Evolutionary conservation across 2,797 vertebrate species (phyloP).

Genomic region (Sorex maritimensis): DNA sequence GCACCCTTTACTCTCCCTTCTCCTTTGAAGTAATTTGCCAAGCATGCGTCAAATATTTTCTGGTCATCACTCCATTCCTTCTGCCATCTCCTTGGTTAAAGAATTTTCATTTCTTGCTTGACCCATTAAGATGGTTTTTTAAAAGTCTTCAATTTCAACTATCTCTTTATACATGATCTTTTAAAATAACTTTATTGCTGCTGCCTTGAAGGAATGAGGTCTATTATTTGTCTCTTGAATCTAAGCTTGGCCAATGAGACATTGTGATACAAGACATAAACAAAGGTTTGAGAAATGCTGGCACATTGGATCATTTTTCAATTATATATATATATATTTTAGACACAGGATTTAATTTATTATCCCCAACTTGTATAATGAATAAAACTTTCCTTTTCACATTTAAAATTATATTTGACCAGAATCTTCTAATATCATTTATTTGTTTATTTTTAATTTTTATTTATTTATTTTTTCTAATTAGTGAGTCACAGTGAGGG

Average conservation of each 20-base stretch:
- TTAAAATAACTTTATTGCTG: background rate
- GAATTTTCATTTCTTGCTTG: background rate
- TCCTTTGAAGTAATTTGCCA: conserved; percentile 8
- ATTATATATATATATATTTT: no score
- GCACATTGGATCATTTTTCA: no score
- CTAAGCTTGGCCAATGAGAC: background rate
- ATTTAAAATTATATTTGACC: no score
- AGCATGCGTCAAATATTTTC: background rate
- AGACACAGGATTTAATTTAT: no score
- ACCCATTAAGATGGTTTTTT: conserved; percentile 5
- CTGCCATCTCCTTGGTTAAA: background rate
- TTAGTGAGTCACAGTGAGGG: no score
- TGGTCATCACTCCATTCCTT: background rate
- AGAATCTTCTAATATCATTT: no score
- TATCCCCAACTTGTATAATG: no score
- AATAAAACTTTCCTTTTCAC: no score
- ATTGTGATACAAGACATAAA: background rate
- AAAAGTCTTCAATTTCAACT: background rate
- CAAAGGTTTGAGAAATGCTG: background rate
- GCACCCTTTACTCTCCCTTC: background rate
- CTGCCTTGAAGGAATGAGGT: background rate
- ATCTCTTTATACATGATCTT: background rate
- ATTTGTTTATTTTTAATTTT: no score
- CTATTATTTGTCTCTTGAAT: background rate
- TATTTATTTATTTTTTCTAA: no score